A percentile compares a stretch with the other conserved stretches of the same genome.
Evolutionary conservation across 2,797 vertebrate species (phyloP).

Genomic region (Poecilia wingei): DNA sequence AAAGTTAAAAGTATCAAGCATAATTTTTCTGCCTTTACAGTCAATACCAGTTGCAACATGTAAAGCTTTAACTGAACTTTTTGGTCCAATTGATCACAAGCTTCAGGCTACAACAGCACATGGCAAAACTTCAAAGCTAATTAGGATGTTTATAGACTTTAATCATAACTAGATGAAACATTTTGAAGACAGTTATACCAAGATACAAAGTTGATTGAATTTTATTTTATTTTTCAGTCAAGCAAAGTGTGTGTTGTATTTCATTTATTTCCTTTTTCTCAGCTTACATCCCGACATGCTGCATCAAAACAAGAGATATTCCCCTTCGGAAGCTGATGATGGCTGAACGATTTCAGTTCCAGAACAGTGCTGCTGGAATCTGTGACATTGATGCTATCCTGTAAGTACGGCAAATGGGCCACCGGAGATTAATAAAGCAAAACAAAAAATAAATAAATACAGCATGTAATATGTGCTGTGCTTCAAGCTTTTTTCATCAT

Average conservation of each 20-base stretch:
- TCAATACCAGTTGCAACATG: not conserved
- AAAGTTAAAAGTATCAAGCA: not conserved
- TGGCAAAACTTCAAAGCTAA: not conserved
- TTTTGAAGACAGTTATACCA: not conserved
- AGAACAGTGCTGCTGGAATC: not conserved
- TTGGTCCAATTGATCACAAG: not conserved
- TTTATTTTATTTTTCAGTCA: not conserved
- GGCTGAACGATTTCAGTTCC: not conserved
- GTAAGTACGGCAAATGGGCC: not conserved
- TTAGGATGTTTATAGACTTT: not conserved
- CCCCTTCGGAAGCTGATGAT: rapidly evolving
- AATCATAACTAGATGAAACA: not conserved
- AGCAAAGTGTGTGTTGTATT: not conserved
- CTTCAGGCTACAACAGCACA: not conserved
- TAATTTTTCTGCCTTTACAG: not conserved
- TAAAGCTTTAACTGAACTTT: not conserved
- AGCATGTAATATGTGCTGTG: not conserved
- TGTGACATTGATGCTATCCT: not conserved
- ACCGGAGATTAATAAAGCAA: not conserved
- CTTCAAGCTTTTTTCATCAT: not conserved
- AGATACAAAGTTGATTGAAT: not conserved
- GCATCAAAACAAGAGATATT: not conserved
- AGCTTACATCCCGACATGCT: constrained; percentile 1
- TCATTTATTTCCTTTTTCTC: not conserved
- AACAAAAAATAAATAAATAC: not conserved